Conservation (phyloP, 2,888 invertebrate species). For the Deilephila elpenor region DNA sequence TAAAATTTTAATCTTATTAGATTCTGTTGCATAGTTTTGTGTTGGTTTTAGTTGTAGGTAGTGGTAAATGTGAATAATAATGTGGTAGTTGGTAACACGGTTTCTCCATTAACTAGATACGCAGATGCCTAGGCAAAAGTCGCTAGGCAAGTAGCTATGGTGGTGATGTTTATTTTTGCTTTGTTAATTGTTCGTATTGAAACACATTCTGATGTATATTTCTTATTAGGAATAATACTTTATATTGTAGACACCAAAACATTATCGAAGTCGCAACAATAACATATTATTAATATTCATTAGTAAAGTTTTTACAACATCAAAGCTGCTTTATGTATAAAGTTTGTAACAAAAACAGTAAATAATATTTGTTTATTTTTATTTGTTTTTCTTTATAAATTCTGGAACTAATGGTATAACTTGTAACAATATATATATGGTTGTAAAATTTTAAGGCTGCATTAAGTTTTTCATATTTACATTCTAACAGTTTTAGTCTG, state of each 20-base stretch:
- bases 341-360: conserved; percentile 11
- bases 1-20: neutral
- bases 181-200: too few relatives aligned
- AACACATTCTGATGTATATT: neutral
- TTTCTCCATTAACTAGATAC: too few relatives aligned
- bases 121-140: too few relatives aligned
- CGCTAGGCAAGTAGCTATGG: too few relatives aligned
- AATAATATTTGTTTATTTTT: conserved; percentile 2
- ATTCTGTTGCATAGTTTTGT: too few relatives aligned
- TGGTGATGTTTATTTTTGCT: too few relatives aligned
- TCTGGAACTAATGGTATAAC: neutral
- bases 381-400: neutral
- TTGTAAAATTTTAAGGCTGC: conserved; percentile 4
- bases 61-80: too few relatives aligned
- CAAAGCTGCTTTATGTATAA: neutral
- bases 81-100: too few relatives aligned
- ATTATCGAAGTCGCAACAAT: neutral
- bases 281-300: neutral
- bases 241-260: neutral
- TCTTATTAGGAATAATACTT: neutral
- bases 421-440: conserved; percentile 9
- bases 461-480: neutral
- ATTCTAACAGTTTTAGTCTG: neutral
- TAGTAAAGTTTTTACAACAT: neutral
- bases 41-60: too few relatives aligned